phyloP scores from a whole-genome alignment of 2,888 invertebrate species.

The Adela reaumurella region DNA sequence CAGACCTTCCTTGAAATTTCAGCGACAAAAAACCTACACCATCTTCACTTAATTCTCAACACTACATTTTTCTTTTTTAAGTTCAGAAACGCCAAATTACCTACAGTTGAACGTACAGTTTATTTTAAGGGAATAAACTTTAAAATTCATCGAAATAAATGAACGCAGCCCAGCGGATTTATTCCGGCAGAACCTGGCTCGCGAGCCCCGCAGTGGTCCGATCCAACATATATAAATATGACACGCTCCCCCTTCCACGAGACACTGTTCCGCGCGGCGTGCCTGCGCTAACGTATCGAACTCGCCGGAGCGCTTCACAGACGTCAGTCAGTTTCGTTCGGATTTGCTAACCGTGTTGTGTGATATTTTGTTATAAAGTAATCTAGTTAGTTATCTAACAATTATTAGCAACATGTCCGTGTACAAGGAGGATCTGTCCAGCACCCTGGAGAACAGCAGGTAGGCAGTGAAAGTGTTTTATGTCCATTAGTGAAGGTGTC shows the following conservation, averaged over 20 bases:
- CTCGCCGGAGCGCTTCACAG: not conserved
- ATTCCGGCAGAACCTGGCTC: not conserved
- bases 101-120: too few species aligned
- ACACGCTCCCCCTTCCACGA: not conserved
- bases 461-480: constrained; percentile 20
- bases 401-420: not conserved
- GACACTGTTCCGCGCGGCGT: not conserved
- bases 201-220: not conserved
- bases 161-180: too few species aligned
- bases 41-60: too few species aligned
- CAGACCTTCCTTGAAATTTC: too few species aligned
- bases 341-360: not conserved
- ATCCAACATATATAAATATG: not conserved
- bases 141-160: too few species aligned
- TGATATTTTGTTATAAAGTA: not conserved
- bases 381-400: not conserved
- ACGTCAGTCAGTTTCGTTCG: not conserved
- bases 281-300: not conserved
- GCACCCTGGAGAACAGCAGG: constrained; percentile 55
- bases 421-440: constrained; percentile 28
- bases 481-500: not conserved
- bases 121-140: too few species aligned
- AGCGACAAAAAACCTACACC: too few species aligned
- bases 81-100: too few species aligned
- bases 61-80: too few species aligned